Evolutionary conservation across 2,797 vertebrate genomes (phyloP), one percentile per base, ranked within the genome.

Genomic region (Enteromius unitaeniatus): DNA sequence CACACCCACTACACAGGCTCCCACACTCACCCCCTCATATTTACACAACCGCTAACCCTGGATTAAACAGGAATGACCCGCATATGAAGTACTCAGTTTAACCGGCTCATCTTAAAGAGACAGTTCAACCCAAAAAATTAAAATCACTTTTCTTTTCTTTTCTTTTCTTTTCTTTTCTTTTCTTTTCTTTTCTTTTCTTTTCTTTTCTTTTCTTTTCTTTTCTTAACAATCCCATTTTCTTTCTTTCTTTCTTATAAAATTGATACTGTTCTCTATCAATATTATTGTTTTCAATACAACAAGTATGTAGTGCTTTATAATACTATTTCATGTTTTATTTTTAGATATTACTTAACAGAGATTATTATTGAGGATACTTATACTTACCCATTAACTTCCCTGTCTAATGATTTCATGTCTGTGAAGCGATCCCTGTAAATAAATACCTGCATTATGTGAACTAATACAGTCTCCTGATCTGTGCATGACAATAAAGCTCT

Each of bases 61-160:
- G 90, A 94, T 94, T 93, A 87, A 90, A 91, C 86, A 85, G 89
- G 88, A 91, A 91, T 89, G 91, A 88, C 90, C 92, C 89, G 90
- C 88, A 90, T 90, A 93, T 86, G 88, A 88, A 89, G 87, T 86
- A 91, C 89, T 85, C 55, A 89, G 90, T 89, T 91, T 90, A 86
- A 89, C 87, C 89, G 89, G 87, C 88, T 89, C 87, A 87, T 83
- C 81, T 86, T 90, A 91, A 91, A 88, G 88, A 70, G 72, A 55
- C 37, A 37, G 31, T 19, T 13, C 26, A 34, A 6, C 47, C 17
- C 0, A 9, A 49, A 31, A 31, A 31, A n/a, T 1, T 7, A 55
- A 26, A 31, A 31, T 19, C 3, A 14, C 15, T n/a, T n/a, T 45
- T 72, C 60, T 72, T 45, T 80, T 81, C 15, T 49, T 49, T 49